Base-by-base conservation (phyloP, 2,888 invertebrate genomes). In the Netelia inedita region DNA sequence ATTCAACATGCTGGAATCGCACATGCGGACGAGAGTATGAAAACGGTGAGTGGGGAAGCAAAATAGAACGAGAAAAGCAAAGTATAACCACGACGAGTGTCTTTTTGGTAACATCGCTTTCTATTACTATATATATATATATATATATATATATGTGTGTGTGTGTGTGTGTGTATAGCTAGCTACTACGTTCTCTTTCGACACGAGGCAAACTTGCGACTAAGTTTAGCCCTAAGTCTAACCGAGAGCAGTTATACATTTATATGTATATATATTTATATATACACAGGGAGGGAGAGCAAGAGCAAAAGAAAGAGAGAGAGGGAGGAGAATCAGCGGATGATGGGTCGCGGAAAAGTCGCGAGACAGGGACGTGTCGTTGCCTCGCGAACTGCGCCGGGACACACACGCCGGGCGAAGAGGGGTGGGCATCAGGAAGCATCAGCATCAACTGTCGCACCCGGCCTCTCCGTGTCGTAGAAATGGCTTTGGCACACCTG, bases 401-500 rank as follows among this genome's bases (percentile, higher is more conserved):
- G 35, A 35, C 35, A 35, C 35, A 35, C 35, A 35, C 35, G 35
- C 3, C 6, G 35, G 35, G 35, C 35, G 35, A 35, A 35, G 35
- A 35, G 35, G 35, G 35, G 35, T 8, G 72, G 35, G 53, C 79
- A 80, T 59, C 79, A 46, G 41, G 59, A 28, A 46, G 43, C 68
- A 69, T 66, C 78, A 59, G 46, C 82, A 68, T 79, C 63, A 28
- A 83, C 61, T 50, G 41, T 68, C 28, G 35, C 35, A 50, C n/a
- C 50, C 61, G 59, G 46, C 16, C 28, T 35, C 23, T 23, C 35
- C 6, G 50, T 83, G 72, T 83, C 79, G 84, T 19, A 46, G 65
- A 65, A 75, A 65, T 53, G 55, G 21, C 65, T 89, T 91, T 92
- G 91, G 90, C 91, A 91, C 92, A 92, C 92, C 93, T 93, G 93